Base-by-base conservation (phyloP, 1,140 invertebrate species). In the Drosophila sp. region DNA sequence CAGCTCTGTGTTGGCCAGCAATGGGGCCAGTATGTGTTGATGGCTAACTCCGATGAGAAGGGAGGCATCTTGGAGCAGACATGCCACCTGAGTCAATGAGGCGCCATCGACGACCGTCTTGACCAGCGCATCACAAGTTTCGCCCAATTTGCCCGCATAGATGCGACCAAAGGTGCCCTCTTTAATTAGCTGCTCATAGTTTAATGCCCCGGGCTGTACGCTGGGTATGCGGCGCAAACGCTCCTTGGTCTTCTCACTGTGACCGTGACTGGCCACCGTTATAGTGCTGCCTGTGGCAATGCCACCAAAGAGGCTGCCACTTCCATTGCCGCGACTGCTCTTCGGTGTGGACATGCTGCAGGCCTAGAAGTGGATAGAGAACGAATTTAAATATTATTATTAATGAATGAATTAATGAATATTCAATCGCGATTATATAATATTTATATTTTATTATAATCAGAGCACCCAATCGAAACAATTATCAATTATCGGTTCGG, bases 81-180 rank as follows among this genome's bases (percentile, higher is more conserved):
- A 92, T 4, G 96, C 95, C 1, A 97, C 94, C 92, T 98, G 97
- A 81, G 96, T 95, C 45, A 95, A 93, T 3, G 96, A 96, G 8
- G 97, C 97, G 38, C 96, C 95, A 89, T 97, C 97, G 96, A 93
- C 64, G 93, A 94, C 96, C 25, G 97, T 97, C 93, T 98, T 97
- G 56, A 97, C 95, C 66, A 96, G 94, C 21, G 97, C 96, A 59
- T 97, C 95, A 83, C 96, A 94, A 6, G 95, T 94, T 14, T 94
- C 94, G 4, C 94, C 95, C 78, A 96, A 92, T 32, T 94, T 94
- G 29, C 96, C 97, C 72, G 94, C 94, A 84, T 96, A 97, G 32
- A 97, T 94, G 71, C 94, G 94, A 1, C 97, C 96, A 82, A 97
- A 97, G 46, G 96, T 97, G 14, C 97, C 97, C 93, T 96, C 95